These are phyloP conservation scores for Corydoras sp. DNA, from an alignment of 2,113 vertebrate genomes.

Conservation along the genomic window DNA sequence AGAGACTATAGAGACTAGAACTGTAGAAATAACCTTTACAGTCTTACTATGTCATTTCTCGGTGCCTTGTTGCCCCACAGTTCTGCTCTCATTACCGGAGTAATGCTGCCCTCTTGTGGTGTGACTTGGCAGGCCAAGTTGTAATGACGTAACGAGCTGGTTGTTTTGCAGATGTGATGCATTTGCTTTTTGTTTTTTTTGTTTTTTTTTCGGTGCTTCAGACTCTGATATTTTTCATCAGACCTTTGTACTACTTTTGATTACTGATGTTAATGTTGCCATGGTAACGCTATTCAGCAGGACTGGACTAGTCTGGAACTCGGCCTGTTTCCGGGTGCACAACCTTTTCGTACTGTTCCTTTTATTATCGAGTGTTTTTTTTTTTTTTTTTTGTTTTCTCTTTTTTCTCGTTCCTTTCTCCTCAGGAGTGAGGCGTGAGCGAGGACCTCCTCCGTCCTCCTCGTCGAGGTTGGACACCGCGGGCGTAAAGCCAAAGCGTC, in stretches of 20 bases:
- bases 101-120: constrained; percentile 62
- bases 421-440: too few relatives aligned
- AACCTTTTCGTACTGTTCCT: too few relatives aligned
- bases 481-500: too few relatives aligned
- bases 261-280: constrained; percentile 52
- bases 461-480: too few relatives aligned
- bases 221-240: constrained; percentile 55
- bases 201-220: constrained; percentile 47
- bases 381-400: too few relatives aligned
- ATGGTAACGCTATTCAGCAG: constrained; percentile 64
- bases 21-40: too few relatives aligned
- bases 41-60: too few relatives aligned
- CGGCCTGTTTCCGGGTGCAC: constrained; percentile 45
- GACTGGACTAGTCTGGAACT: constrained; percentile 63
- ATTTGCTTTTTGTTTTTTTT: too few relatives aligned
- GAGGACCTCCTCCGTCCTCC: too few relatives aligned
- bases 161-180: constrained; percentile 37
- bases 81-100: constrained; percentile 43
- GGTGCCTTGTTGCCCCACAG: background rate
- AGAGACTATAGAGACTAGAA: too few relatives aligned
- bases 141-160: constrained; percentile 18
- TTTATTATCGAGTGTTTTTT: too few relatives aligned
- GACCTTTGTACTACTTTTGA: constrained; percentile 61
- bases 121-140: constrained; percentile 85
- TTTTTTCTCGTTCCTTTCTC: too few relatives aligned